Evolutionary conservation across 1,140 invertebrate species (phyloP), one percentile per base, ranked within the genome.

Genomic region (Ladona fulva): DNA sequence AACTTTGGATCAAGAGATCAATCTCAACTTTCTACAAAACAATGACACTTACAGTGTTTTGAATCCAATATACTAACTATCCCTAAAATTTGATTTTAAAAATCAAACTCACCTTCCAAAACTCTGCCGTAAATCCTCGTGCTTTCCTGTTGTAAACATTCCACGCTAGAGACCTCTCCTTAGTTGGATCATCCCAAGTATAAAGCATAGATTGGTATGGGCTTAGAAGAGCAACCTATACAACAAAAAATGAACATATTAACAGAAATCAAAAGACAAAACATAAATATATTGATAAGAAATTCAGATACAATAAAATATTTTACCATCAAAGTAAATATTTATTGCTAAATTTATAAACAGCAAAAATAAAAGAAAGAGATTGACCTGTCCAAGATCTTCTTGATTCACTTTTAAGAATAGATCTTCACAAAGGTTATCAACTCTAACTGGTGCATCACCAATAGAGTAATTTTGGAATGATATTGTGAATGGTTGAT

Each of bases 141-240:
- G 89, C 90, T 82, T 93, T 93, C 80, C 92, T 91, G 79, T 93
- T 94, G 82, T 94, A 95, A 16, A 94, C 89, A 82, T 94, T 95
- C 93, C 94, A 95, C 74, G 93, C 86, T 0, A 95, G 86, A 77
- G 89, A 87, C 77, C 93, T 86, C 25, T 90, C 88, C 78, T 91
- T 89, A 6, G 89, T 89, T 0, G 93, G 93, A 85, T 95, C 93
- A 82, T 95, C 94, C 94, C 94, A 95, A 0, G 94, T 95, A 83
- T 95, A 95, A 10, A 95, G 82, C 78, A 94, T 85, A 66, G 91
- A 91, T 82, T 95, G 92, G 81, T 91, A 90, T 0, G 93, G 92
- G 83, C 91, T 93, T 24, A 95, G 83, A 19, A 95, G 83, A 75
- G 91, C 92, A 22, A 94, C 92, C 84, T 89, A 84, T 75, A 37